Evolutionary conservation across 2,797 vertebrate species (phyloP), one percentile per base, ranked within the genome.

Genomic region (Phoxinus dragarum): DNA sequence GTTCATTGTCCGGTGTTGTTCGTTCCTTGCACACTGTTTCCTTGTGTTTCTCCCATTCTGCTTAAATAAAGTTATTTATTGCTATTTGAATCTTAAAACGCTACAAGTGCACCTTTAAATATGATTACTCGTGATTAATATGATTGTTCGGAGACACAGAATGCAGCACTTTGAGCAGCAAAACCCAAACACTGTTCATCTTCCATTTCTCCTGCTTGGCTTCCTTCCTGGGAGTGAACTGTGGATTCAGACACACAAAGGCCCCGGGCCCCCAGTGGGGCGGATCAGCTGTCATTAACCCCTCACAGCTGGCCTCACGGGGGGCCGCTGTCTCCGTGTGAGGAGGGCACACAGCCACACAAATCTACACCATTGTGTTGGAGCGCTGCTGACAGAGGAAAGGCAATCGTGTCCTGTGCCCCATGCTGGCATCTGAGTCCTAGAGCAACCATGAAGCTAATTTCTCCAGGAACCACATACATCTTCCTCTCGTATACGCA

Each of bases 341-440:
- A 34, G 74, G 49, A 47, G 36, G 75, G 82, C 49, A 38, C 59
- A 27, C 78, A 75, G 84, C n/a, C 72, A 54, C 84, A 85, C 88
- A 88, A 80, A 88, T 87, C 61, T 88, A 81, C 69, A 78, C 85
- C 78, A 87, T 87, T 90, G 88, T 89, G 71, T 34, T 59, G 1
- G 59, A 64, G 61, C 34, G 67, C 85, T 81, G 80, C 74, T 85
- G 80, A 89, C 82, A 88, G 89, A 81, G 77, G 27, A 72, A 42
- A 83, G 40, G 87, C 82, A 84, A 72, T 69, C 61, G n/a, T 75
- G 56, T 59, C 61, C 82, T 56, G 56, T n/a, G 56, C 49, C 82
- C 79, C 86, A 82, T 68, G 64, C 81, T 86, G 84, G 54, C 94
- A 94, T 94, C 93, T 92, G 92, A 93, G 93, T 81, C 82, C 71